Evolutionary conservation across 2,888 invertebrate genomes (phyloP), one percentile per base, ranked within the genome.

Genomic region (Cephus pygmeus): DNA sequence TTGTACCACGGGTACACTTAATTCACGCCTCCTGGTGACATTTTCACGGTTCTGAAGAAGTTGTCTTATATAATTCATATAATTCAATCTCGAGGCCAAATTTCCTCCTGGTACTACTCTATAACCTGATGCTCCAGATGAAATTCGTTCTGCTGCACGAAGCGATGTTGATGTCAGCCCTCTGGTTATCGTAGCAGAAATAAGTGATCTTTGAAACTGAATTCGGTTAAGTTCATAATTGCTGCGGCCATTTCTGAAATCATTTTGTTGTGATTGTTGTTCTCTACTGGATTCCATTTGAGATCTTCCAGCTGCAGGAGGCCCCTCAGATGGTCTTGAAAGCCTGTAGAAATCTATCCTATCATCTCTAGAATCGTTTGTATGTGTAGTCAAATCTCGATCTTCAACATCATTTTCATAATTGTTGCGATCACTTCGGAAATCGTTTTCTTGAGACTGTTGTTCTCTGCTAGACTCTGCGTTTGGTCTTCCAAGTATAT

Each of bases 1-100:
- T 83, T 94, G 94, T 85, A 95, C 93, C 15, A 93, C 90, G 2
- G 94, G 94, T 84, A 94, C 92, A 1, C 88, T 88, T 31, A 88
- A 86, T 31, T 84, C 84, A 31, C 81, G 82, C 40, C 84, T 83
- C 69, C 74, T 73, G 34, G 71, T 69, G 69, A 35, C 75, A 68
- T 69, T 75, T 68, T 76, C 77, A 76, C 74, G 31, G 75, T 68
- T 73, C 74, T 76, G 75, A 68, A 12, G 23, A 69, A 3, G 11
- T 11, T 23, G 68, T 23, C 68, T 74, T 23, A 69, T 68, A 34
- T 40, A 76, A 73, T 75, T 79, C 15, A 33, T 34, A 68, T 79
- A 76, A 68, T 79, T 81, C 56, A 79, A 73, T n/a, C 81, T 79
- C 1, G 81, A 79, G 34, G 78, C 73, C 3, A 78, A 78, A 4